Evolutionary conservation across 1,140 invertebrate species (phyloP), one percentile per base, ranked within the genome.

Genomic region (Rhagoletis pomonella): DNA sequence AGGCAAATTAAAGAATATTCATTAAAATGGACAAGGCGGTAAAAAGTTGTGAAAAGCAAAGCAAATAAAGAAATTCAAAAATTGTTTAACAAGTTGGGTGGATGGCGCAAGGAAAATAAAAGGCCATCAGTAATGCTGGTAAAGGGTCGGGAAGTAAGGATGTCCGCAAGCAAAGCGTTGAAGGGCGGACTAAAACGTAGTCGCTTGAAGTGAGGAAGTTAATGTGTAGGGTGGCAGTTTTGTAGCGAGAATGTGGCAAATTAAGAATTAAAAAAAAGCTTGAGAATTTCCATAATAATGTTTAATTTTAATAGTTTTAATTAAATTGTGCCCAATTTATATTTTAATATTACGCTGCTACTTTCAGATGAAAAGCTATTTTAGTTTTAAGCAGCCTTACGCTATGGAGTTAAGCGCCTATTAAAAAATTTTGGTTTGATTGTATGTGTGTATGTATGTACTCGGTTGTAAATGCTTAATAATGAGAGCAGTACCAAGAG

Each of bases 241-340:
- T n/a, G n/a, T n/a, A n/a, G n/a, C n/a, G 50, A 55, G 9, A n/a
- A n/a, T n/a, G n/a, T n/a, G n/a, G n/a, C n/a, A n/a, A n/a, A n/a
- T 3, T 12, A 14, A 4, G 42, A 73, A 73, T 47, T 17, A 73
- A 17, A 4, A n/a, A 73, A 47, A 73, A 73, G 42, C 12, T 44
- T 10, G 5, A 2, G 67, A 47, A 73, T 44, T 29, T 39, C 39
- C 12, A 0, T 73, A 17, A 73, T 62, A 12, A 62, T 73, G 42
- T 73, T 39, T 42, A n/a, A 73, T 73, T 73, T 42, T 47, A 44
- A 73, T 73, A 73, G 14, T 73, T 73, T 73, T 73, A 73, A 73
- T 73, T 47, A 73, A 73, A 73, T 73, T 73, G 12, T 47, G 42
- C 67, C 39, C 42, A n/a, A n/a, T n/a, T n/a, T n/a, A n/a, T n/a